Evolutionary conservation across 1,140 invertebrate species (phyloP).

Genomic region (Aradophagus sp.): DNA sequence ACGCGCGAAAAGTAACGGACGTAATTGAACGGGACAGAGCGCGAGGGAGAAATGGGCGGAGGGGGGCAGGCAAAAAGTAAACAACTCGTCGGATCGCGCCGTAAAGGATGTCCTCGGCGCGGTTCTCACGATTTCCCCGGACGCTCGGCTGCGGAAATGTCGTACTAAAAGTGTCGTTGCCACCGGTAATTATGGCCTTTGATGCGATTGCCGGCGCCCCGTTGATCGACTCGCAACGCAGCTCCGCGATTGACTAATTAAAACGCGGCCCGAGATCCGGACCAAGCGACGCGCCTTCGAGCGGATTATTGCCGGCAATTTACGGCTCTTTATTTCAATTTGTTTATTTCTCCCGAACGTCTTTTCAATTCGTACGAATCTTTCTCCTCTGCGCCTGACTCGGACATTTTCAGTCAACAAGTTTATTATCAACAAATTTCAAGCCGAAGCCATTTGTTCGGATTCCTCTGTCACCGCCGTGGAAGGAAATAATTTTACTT

Average conservation of each 20-base stretch:
- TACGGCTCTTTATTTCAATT: conserved; percentile 21
- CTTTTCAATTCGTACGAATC: background rate
- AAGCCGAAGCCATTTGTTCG: too few species aligned
- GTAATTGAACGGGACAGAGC: conserved; percentile 20
- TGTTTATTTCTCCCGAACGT: background rate
- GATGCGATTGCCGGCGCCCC: conserved; percentile 45
- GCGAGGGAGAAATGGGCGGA: conserved; percentile 22
- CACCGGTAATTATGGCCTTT: conserved; percentile 47
- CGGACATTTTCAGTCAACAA: too few species aligned
- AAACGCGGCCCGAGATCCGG: conserved; percentile 16
- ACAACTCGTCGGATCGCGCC: conserved; percentile 35
- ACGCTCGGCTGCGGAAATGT: conserved; percentile 13
- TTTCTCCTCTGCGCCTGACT: background rate
- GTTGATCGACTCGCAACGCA: conserved; percentile 11
- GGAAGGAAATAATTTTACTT: too few species aligned
- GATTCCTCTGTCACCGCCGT: too few species aligned
- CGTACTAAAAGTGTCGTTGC: conserved; percentile 49
- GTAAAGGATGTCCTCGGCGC: conserved; percentile 38
- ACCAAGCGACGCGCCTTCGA: conserved; percentile 31
- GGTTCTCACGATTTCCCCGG: conserved; percentile 33
- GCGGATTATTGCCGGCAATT: conserved; percentile 31
- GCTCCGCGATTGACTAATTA: conserved; percentile 41
- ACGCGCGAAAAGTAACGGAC: conserved; percentile 6
- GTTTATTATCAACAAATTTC: too few species aligned
- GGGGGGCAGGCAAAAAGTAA: too few species aligned